A percentile compares a stretch with the other conserved stretches of the same genome.
Conservation (phyloP, 2,888 invertebrate genomes). For the Salpingus planirostris region DNA sequence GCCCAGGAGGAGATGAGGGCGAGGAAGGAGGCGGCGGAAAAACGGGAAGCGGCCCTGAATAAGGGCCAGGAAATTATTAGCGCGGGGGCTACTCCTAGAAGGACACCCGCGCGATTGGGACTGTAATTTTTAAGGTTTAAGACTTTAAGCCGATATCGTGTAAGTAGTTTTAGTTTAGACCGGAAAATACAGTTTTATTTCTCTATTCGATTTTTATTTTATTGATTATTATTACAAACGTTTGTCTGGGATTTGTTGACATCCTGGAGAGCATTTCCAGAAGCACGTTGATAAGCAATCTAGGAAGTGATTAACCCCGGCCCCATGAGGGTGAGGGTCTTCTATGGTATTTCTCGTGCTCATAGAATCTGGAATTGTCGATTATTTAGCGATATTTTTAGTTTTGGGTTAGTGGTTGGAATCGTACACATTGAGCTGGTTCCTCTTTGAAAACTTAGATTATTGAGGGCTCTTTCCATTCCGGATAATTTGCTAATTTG, state of each 20-base stretch:
- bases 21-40: constrained; percentile 69
- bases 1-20: constrained; percentile 85
- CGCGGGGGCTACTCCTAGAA: constrained; percentile 65
- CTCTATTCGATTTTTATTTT: neutral
- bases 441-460: too few species aligned
- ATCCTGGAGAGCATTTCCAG: constrained; percentile 32
- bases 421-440: too few species aligned
- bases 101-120: constrained; percentile 73
- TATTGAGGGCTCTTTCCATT: too few species aligned
- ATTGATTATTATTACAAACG: neutral
- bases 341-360: too few species aligned
- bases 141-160: constrained; percentile 1
- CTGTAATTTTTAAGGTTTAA: constrained; percentile 44
- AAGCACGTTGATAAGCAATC: constrained; percentile 27
- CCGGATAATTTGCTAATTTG: too few species aligned
- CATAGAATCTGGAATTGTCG: neutral
- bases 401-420: too few species aligned
- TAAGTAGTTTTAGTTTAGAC: constrained; percentile 2
- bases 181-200: constrained; percentile 6
- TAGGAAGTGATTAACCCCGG: too few species aligned
- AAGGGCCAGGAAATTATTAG: constrained; percentile 74
- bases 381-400: neutral
- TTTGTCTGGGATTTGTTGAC: constrained; percentile 23
- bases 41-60: constrained; percentile 59
- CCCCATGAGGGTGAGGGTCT: too few species aligned